Base-by-base conservation (phyloP, 2,113 vertebrate genomes). In the Macquaria australasica region DNA sequence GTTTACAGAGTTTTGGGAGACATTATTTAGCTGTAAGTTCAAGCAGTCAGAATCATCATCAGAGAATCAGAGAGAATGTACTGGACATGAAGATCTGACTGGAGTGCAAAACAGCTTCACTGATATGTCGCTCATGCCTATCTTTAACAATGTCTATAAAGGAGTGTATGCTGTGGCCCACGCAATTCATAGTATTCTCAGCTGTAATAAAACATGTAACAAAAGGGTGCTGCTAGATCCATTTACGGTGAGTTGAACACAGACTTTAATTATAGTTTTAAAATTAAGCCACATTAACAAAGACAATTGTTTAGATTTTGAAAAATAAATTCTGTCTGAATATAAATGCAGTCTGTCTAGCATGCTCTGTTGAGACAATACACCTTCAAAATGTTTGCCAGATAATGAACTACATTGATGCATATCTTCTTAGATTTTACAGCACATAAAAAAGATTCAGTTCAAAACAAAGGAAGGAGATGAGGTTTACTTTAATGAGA, bases 121-220 rank as follows among this genome's bases (percentile, higher is more conserved):
- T 59, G 94, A 96, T 48, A 93, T 95, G 92, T 95, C 95, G 0
- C 85, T 93, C 15, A 94, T 95, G 93, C 85, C 93, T 6, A 93
- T 94, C 31, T 93, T 94, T 73, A 93, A 91, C 58, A 95, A 95
- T 71, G 81, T 96, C 4, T 96, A 96, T 51, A 95, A 95, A 83
- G 95, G 67, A 23, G 92, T 96, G 58, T 96, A 95, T 79, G 86
- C 93, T 21, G 92, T 95, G 72, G 94, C 93, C n/a, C 93, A 37
- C 37, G 37, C 37, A 37, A 2, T 37, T 37, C 37, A 39, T 39
- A 39, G 8, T 8, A 39, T 39, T 39, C 39, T 39, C 39, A 39
- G 39, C 39, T 39, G 39, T 39, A 39, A 39, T 39, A 39, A 39
- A 39, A 39, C 39, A 39, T 39, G 39, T 39, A 39, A 39, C 39